Conservation (phyloP, 2,888 invertebrate genomes). For the Cephus sareptanus region DNA sequence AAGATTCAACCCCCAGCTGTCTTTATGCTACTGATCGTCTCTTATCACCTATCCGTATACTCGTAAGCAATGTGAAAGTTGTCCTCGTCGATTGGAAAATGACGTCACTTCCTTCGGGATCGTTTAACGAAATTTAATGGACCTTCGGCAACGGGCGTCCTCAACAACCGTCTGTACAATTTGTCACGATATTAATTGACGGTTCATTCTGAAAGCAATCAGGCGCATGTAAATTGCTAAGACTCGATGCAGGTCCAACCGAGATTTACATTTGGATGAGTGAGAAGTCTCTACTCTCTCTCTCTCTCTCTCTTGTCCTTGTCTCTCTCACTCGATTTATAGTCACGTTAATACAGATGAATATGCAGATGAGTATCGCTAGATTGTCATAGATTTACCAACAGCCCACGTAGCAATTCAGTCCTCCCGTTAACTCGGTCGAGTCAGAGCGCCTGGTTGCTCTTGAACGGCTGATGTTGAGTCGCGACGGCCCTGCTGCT, state of each 20-base stretch:
- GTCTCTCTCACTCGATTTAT: background rate
- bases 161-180: background rate
- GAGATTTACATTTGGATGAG: background rate
- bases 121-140: background rate
- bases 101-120: background rate
- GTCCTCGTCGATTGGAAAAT: background rate
- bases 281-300: background rate
- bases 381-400: background rate
- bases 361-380: background rate
- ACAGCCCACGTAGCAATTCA: background rate
- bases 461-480: background rate
- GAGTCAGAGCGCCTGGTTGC: background rate
- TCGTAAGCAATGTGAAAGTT: constrained; percentile 34
- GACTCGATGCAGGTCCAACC: background rate
- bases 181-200: background rate
- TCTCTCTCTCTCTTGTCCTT: too few relatives aligned
- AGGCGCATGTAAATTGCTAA: background rate
- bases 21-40: constrained; percentile 38
- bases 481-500: background rate
- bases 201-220: background rate
- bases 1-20: constrained; percentile 29
- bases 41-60: constrained; percentile 38
- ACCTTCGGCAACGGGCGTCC: background rate
- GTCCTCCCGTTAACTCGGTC: background rate
- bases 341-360: background rate